Evolutionary conservation across 1,140 invertebrate genomes (phyloP), one percentile per base, ranked within the genome.

Genomic region (Bemisia tabaci): DNA sequence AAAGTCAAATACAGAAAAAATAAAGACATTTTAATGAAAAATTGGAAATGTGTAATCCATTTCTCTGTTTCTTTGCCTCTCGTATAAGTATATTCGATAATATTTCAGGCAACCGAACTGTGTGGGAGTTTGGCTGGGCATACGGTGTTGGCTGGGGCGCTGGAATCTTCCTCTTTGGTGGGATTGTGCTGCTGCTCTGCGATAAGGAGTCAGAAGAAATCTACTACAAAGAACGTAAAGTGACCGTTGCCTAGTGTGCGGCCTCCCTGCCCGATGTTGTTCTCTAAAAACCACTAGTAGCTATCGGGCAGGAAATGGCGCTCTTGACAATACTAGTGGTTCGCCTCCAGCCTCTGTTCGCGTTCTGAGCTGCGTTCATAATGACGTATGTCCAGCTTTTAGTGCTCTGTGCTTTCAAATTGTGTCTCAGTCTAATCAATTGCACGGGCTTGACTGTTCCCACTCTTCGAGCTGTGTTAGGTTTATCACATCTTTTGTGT

Each of bases 121-220:
- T 92, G 69, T 95, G 92, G 92, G 92, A 95, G 75, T 96, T 97
- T 75, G 94, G 93, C 26, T 97, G 94, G 94, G 94, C 94, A 1
- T 98, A 98, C 74, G 95, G 95, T 24, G 92, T 97, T 1, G 94
- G 93, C 1, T 98, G 95, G 95, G 94, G 94, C 63, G 90, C 94
- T 21, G 91, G 92, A 69, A 95, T 97, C 71, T 97, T 98, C 78
- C 83, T 97, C 25, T 94, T 97, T 78, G 94, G 94, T 25, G 93
- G 91, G 26, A 90, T 94, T 0, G 85, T 98, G 22, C 80, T 98
- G 65, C 81, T 98, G 70, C 83, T 97, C 48, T 97, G 95, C 76
- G 95, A 98, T 81, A 97, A 97, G 77, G 95, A 98, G 78, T 94
- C 91, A 69, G 95, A 98, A 80, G 94, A 98, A 79, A 92, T 98